A percentile compares a stretch with the other conserved stretches of the same genome.
phyloP scores from a whole-genome alignment of 1,140 invertebrate genomes.

The Heliconius congener region DNA sequence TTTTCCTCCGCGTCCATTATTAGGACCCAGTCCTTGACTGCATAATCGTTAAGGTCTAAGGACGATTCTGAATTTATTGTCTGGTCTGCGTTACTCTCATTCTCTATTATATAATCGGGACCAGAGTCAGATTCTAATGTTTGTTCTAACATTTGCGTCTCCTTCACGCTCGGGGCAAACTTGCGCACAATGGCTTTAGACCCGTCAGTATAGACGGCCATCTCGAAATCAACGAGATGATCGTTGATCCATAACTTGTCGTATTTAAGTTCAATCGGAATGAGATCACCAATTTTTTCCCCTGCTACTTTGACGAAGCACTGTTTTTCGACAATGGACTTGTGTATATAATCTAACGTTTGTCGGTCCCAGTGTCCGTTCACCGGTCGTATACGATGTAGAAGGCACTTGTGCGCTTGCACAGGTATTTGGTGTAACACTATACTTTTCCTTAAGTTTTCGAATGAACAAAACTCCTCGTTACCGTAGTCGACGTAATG shows the following conservation, averaged over 20 bases:
- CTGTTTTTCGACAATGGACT: conserved; percentile 68
- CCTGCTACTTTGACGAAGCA: conserved; percentile 59
- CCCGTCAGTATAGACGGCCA: conserved; percentile 64
- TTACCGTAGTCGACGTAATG: conserved; percentile 86
- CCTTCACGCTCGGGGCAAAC: conserved; percentile 41
- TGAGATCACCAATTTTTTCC: conserved; percentile 48
- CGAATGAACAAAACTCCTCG: conserved; percentile 75
- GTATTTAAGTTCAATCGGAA: conserved; percentile 66
- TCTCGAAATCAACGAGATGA: conserved; percentile 70
- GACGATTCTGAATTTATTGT: conserved; percentile 46
- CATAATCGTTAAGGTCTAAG: conserved; percentile 42
- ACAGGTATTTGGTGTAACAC: conserved; percentile 83
- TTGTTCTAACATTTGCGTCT: conserved; percentile 32
- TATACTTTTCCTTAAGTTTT: conserved; percentile 82
- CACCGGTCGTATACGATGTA: conserved; percentile 74
- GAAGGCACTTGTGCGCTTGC: conserved; percentile 76
- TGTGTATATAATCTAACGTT: conserved; percentile 70
- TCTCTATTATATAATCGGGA: conserved; percentile 67
- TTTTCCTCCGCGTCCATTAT: conserved; percentile 55
- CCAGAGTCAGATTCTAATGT: conserved; percentile 53
- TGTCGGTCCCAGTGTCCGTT: conserved; percentile 59
- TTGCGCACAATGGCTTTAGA: conserved; percentile 53
- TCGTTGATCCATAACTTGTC: conserved; percentile 69
- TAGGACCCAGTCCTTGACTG: conserved; percentile 62
- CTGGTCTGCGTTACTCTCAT: conserved; percentile 40